Conservation (phyloP, 2,888 invertebrate genomes). For the Ecdyonurus torrentis region DNA sequence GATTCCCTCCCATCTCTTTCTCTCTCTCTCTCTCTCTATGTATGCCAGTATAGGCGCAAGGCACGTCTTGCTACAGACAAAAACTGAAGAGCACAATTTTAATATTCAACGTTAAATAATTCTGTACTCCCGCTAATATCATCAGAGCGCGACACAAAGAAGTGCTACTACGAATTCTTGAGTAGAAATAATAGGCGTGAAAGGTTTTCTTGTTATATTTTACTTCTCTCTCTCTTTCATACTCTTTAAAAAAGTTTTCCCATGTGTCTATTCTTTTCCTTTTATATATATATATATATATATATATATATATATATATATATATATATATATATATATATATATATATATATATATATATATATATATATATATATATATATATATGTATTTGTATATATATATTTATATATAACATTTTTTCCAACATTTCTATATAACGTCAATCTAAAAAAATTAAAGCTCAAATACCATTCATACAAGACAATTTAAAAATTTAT, state of each 20-base stretch:
- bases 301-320: no score
- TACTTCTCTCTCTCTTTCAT: no score
- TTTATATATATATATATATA: neutral
- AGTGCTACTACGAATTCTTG: constrained; percentile 6
- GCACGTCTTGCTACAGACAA: neutral
- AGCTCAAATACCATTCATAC: constrained; percentile 12
- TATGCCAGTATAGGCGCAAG: no score
- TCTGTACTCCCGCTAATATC: constrained; percentile 11
- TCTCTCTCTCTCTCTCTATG: no score
- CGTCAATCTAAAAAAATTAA: constrained; percentile 11
- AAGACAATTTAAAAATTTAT: constrained; percentile 12
- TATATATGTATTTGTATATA: no score
- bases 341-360: no score
- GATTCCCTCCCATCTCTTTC: constrained; percentile 8
- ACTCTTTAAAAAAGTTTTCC: neutral
- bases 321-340: no score
- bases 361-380: no score
- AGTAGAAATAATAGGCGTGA: constrained; percentile 12
- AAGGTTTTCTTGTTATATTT: constrained; percentile 8
- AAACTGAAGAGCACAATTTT: constrained; percentile 6
- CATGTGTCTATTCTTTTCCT: neutral
- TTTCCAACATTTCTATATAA: constrained; percentile 1
- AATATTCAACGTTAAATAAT: constrained; percentile 11
- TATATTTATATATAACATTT: no score
- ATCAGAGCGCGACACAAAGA: constrained; percentile 7